These are phyloP conservation scores for Diaperis boleti DNA, from an alignment of 2,888 invertebrate species.

Conservation along the genomic window DNA sequence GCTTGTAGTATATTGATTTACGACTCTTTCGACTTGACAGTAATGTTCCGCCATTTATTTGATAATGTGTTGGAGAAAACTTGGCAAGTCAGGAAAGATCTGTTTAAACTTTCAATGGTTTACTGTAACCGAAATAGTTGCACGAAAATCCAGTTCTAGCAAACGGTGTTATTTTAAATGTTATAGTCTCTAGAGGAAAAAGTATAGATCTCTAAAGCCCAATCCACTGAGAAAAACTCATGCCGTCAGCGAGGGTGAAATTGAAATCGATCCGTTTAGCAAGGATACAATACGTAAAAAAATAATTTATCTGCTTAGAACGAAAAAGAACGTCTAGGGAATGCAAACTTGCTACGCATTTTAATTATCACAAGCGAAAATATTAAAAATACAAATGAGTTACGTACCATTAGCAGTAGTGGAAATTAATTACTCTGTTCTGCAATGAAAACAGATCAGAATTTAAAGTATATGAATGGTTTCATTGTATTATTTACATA, in stretches of 20 bases:
- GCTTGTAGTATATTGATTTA: not conserved
- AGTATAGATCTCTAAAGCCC: constrained; percentile 23
- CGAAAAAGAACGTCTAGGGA: constrained; percentile 1
- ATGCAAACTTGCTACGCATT: constrained; percentile 4
- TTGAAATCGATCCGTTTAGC: constrained; percentile 25
- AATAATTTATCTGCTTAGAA: constrained; percentile 11
- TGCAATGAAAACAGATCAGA: too few relatives aligned
- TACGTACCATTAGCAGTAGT: not conserved
- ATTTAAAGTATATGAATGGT: too few relatives aligned
- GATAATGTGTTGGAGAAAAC: too few relatives aligned
- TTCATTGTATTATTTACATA: too few relatives aligned
- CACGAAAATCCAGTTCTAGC: constrained; percentile 3
- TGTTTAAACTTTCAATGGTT: not conserved
- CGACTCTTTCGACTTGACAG: not conserved
- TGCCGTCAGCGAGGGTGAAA: constrained; percentile 25
- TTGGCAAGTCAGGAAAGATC: not conserved
- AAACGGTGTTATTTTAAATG: constrained; percentile 16
- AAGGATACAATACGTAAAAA: constrained; percentile 17
- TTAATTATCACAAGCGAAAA: constrained; percentile 6
- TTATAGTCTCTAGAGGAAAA: constrained; percentile 19
- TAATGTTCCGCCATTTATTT: not conserved
- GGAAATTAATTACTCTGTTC: too few relatives aligned
- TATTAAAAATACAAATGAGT: constrained; percentile 2
- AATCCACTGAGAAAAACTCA: constrained; percentile 21
- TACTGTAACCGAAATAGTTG: not conserved